These are phyloP conservation scores for Cassiopea andromeda DNA, from an alignment of 30 jellyfish, hydroid and myxozoan species.

Conservation along the genomic window DNA sequence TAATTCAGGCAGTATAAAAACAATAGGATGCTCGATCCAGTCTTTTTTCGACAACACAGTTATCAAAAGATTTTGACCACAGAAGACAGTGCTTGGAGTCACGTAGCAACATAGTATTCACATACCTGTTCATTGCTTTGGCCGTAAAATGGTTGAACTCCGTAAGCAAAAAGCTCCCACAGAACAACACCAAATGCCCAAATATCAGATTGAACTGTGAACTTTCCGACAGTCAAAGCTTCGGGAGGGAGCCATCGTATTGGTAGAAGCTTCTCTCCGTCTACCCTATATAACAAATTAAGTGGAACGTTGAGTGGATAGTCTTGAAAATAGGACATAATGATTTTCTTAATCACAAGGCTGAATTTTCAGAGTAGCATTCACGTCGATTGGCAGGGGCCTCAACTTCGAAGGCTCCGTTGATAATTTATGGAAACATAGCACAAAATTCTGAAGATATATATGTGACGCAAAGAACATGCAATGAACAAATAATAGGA, in stretches of 20 bases:
- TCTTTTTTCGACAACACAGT: too few relatives aligned
- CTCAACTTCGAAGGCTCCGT: too few relatives aligned
- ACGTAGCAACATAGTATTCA: not conserved
- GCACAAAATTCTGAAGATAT: too few relatives aligned
- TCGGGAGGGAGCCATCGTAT: conserved; percentile 93
- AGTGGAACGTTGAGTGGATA: not conserved
- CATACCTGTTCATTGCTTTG: conserved; percentile 77
- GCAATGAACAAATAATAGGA: too few relatives aligned
- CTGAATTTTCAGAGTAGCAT: too few relatives aligned
- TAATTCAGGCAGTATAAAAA: too few relatives aligned
- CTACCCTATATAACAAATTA: conserved; percentile 43
- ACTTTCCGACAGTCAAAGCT: conserved; percentile 82
- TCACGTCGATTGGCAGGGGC: too few relatives aligned
- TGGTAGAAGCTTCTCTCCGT: conserved; percentile 76
- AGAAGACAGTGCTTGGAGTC: not conserved
- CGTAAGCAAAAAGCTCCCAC: conserved; percentile 93
- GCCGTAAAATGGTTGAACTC: conserved; percentile 86
- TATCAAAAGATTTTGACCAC: not conserved
- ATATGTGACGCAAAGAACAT: too few relatives aligned
- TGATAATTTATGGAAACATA: too few relatives aligned
- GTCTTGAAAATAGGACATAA: not conserved
- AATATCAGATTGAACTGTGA: conserved; percentile 81
- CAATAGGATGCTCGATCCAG: too few relatives aligned
- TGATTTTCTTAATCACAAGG: not conserved
- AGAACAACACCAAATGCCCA: conserved; percentile 87